These are phyloP conservation scores for Eudasyphora cyanicolor DNA, from an alignment of 2,888 invertebrate genomes.

Conservation along the genomic window DNA sequence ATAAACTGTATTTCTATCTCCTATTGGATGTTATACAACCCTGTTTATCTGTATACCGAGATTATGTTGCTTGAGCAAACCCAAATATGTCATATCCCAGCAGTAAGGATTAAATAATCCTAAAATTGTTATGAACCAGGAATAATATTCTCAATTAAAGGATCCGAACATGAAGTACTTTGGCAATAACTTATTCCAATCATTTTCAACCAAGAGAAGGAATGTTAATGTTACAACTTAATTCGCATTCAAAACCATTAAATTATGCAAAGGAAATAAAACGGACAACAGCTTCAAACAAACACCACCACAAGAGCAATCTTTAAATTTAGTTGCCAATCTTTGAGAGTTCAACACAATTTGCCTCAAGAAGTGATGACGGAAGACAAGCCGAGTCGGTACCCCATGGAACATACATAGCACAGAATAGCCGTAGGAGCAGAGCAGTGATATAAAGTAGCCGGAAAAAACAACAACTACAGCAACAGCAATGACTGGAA, in stretches of 20 bases:
- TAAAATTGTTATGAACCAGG: too few species aligned
- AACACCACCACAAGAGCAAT: conserved; percentile 22
- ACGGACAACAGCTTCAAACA: not conserved
- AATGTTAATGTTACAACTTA: conserved; percentile 50
- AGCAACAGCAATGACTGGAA: conserved; percentile 8
- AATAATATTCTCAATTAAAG: too few species aligned
- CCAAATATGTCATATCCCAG: too few species aligned
- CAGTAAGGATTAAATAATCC: too few species aligned
- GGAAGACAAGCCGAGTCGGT: conserved; percentile 57
- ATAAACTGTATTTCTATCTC: too few species aligned
- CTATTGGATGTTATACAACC: too few species aligned
- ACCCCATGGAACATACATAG: not conserved
- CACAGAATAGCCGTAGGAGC: not conserved
- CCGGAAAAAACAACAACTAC: conserved; percentile 12
- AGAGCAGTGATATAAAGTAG: conserved; percentile 46
- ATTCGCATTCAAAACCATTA: conserved; percentile 55
- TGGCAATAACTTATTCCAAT: too few species aligned
- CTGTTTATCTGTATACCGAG: too few species aligned
- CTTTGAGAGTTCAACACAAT: conserved; percentile 40
- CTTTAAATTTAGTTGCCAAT: conserved; percentile 54
- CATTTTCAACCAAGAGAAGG: too few species aligned
- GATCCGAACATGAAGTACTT: too few species aligned
- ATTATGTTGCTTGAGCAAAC: too few species aligned
- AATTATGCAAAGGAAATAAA: conserved; percentile 50
- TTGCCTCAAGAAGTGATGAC: conserved; percentile 63